These are phyloP conservation scores for Chironomus striatipennis DNA, from an alignment of 1,140 invertebrate genomes.

Conservation along the genomic window DNA sequence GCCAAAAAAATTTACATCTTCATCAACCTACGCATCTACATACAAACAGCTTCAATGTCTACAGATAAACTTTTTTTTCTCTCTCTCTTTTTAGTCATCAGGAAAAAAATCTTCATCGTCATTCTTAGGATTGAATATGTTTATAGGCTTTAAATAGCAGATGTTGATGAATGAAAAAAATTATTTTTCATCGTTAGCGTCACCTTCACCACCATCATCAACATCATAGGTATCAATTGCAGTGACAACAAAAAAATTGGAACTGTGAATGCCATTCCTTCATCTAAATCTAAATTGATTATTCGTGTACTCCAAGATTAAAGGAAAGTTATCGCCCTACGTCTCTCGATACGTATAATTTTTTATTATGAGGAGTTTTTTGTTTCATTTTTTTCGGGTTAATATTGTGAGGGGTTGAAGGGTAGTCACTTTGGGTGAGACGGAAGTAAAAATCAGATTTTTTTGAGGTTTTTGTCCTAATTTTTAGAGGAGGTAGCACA, in stretches of 20 bases:
- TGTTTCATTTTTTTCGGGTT: background rate
- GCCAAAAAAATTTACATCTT: background rate
- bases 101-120: background rate
- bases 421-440: too few species aligned
- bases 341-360: constrained; percentile 1
- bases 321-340: constrained; percentile 3
- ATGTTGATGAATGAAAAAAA: background rate
- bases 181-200: background rate
- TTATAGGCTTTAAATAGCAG: background rate
- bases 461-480: too few species aligned
- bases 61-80: too few species aligned
- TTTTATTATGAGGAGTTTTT: background rate
- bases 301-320: constrained; percentile 20
- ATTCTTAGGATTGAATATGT: background rate
- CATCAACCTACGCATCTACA: too few species aligned
- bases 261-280: background rate
- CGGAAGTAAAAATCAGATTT: too few species aligned
- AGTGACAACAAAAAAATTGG: too few species aligned
- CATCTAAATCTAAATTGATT: constrained; percentile 18
- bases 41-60: background rate
- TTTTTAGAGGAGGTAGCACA: too few species aligned
- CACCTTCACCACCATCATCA: too few species aligned
- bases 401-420: background rate
- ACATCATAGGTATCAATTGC: too few species aligned
- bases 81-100: background rate